Conservation (phyloP, 23 tunicate genomes). For the Ciona savignyi region DNA sequence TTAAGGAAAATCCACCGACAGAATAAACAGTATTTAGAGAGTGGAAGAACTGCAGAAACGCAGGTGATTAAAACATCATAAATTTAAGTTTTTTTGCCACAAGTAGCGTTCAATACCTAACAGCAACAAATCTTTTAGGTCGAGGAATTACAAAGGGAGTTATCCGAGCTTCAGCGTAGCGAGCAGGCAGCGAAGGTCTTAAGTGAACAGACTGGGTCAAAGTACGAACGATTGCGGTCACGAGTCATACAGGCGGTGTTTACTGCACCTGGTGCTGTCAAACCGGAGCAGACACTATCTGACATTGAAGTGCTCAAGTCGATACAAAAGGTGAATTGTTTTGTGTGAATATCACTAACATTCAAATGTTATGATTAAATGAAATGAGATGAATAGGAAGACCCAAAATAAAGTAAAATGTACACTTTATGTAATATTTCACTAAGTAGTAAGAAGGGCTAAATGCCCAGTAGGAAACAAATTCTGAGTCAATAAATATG, state of each 20-base stretch:
- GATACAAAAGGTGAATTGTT: conserved; percentile 39
- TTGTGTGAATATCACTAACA: background rate
- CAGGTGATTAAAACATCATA: conserved; percentile 11
- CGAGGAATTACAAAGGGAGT: conserved; percentile 25
- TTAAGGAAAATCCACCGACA: conserved; percentile 19
- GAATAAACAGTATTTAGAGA: conserved; percentile 44
- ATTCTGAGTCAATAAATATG: background rate
- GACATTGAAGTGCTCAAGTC: conserved; percentile 44
- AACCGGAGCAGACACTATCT: conserved; percentile 33
- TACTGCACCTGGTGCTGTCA: conserved; percentile 63
- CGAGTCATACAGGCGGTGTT: conserved; percentile 67
- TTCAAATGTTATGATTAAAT: no score
- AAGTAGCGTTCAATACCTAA: background rate
- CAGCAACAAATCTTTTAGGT: background rate
- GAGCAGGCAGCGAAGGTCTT: conserved; percentile 46
- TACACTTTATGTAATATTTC: no score
- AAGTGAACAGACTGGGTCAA: conserved; percentile 35
- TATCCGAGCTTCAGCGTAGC: conserved; percentile 25
- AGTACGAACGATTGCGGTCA: conserved; percentile 46
- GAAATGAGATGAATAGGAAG: background rate
- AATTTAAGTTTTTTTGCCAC: background rate
- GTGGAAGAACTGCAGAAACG: conserved; percentile 18
- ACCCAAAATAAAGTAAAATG: no score
- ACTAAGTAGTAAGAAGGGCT: no score
- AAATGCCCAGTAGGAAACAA: no score